These are phyloP conservation scores for Otolemur crassicaudatus DNA, from an alignment of 2,797 vertebrate genomes.

Conservation along the genomic window DNA sequence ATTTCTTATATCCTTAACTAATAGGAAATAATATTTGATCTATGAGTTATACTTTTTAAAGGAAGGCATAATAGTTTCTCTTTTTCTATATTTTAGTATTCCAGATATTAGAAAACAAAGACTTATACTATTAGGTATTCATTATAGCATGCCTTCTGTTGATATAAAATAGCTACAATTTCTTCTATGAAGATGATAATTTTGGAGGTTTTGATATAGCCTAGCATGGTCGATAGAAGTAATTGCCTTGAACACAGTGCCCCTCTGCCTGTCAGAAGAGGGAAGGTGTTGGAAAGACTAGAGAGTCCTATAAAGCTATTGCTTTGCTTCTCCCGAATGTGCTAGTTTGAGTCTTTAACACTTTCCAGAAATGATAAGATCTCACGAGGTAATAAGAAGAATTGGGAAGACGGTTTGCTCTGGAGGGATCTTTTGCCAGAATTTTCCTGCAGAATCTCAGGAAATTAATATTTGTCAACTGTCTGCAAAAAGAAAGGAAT, in stretches of 20 bases:
- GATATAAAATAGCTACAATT: neutral
- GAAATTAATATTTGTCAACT: neutral
- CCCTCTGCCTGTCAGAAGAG: neutral
- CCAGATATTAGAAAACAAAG: neutral
- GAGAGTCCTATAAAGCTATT: neutral
- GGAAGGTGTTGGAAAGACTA: fast-evolving
- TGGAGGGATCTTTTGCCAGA: neutral
- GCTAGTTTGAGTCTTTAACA: neutral
- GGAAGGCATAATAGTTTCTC: neutral
- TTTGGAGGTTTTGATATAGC: neutral
- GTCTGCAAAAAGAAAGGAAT: neutral
- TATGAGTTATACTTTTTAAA: neutral
- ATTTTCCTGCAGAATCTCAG: neutral
- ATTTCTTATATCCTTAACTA: neutral
- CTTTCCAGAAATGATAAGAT: neutral
- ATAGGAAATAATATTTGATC: neutral
- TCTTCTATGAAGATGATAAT: neutral
- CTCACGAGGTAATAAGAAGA: neutral
- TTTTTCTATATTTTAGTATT: neutral
- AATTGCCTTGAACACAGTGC: fast-evolving
- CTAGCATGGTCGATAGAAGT: neutral
- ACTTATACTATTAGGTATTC: neutral
- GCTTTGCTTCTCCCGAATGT: neutral
- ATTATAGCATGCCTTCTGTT: neutral
- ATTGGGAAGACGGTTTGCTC: neutral